phyloP scores from a whole-genome alignment of 2,113 vertebrate genomes.

The Nesoenas mayeri region DNA sequence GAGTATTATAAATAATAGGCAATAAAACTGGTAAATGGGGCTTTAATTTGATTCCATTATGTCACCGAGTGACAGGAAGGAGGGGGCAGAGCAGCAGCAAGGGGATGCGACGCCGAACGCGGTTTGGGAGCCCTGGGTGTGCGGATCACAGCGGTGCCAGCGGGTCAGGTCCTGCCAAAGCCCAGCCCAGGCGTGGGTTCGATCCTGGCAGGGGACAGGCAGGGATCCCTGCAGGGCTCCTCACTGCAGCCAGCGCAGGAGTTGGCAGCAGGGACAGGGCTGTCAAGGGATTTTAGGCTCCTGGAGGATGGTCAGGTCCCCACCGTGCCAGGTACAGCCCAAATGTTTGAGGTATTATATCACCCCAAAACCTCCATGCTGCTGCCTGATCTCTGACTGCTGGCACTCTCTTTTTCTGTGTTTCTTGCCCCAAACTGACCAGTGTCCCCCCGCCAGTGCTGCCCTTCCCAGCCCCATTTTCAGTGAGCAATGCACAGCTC shows the following conservation, averaged over 20 bases:
- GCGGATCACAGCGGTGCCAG: fast-evolving
- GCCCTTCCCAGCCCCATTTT: neutral
- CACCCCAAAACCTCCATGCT: fast-evolving
- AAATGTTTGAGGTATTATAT: neutral
- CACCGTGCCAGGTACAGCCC: fast-evolving
- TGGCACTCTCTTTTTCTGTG: fast-evolving
- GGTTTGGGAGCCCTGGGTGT: neutral
- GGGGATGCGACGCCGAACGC: neutral
- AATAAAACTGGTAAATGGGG: constrained; percentile 80
- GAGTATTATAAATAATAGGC: constrained; percentile 82
- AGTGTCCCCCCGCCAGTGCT: fast-evolving
- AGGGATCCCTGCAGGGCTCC: neutral
- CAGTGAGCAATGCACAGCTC: fast-evolving
- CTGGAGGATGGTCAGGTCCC: fast-evolving
- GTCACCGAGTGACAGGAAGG: constrained; percentile 72
- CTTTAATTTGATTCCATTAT: constrained; percentile 84
- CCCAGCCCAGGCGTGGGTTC: fast-evolving
- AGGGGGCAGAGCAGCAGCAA: constrained; percentile 19
- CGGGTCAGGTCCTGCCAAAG: neutral
- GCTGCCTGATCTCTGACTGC: neutral
- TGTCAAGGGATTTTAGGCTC: neutral
- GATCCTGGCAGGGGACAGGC: neutral
- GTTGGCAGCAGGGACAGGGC: neutral
- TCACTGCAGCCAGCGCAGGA: fast-evolving
- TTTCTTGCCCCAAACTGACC: neutral